phyloP scores from a whole-genome alignment of 2,888 invertebrate genomes.

The Myopa testacea region DNA sequence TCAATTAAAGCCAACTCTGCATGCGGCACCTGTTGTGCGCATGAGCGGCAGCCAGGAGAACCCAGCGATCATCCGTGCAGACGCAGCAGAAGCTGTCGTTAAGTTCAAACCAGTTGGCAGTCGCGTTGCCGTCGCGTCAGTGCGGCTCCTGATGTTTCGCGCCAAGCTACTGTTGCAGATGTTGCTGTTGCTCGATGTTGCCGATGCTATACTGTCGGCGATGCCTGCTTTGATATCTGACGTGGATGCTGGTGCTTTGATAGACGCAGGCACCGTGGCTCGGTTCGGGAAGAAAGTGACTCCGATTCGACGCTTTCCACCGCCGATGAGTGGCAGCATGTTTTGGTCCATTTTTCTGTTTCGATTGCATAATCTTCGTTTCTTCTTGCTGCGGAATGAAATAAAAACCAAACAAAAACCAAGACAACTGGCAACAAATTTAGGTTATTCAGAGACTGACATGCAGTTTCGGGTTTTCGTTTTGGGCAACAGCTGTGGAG shows the following conservation, averaged over 20 bases:
- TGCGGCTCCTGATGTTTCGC: too few relatives aligned
- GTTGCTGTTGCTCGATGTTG: too few relatives aligned
- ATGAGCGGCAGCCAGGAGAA: background rate
- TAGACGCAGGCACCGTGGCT: background rate
- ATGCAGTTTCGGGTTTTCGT: background rate
- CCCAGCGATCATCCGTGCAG: background rate
- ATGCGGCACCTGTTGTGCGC: background rate
- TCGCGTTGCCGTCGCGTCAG: too few relatives aligned
- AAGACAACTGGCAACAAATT: background rate
- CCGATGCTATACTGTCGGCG: too few relatives aligned
- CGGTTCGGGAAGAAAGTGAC: constrained; percentile 5
- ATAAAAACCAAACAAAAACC: too few relatives aligned
- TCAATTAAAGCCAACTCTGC: background rate
- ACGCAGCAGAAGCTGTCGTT: background rate
- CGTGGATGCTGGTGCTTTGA: background rate
- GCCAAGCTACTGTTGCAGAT: too few relatives aligned
- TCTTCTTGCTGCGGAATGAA: background rate
- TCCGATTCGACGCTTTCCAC: background rate
- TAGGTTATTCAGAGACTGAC: background rate
- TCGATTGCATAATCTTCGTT: background rate
- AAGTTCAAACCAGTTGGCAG: background rate
- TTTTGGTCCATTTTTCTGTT: background rate
- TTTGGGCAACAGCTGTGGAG: background rate
- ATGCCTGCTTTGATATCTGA: too few relatives aligned
- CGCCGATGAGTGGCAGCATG: background rate